phyloP scores from a whole-genome alignment of 2,113 vertebrate species.

The Rhadina sibilatrix region DNA sequence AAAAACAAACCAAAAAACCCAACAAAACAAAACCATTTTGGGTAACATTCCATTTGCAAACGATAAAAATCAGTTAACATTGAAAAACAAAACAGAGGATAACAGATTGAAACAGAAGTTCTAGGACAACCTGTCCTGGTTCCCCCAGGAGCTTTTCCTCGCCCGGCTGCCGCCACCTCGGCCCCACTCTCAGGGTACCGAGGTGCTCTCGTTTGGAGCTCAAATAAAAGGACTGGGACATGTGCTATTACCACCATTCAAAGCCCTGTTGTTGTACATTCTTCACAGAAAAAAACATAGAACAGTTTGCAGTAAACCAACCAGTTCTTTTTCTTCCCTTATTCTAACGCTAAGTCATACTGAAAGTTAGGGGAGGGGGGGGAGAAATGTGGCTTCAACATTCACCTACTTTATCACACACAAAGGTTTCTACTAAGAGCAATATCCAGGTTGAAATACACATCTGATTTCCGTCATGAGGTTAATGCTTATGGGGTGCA shows the following conservation, averaged over 20 bases:
- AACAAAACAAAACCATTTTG: neutral
- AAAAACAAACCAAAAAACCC: neutral
- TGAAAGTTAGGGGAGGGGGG: neutral
- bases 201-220: neutral
- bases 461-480: neutral
- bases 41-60: conserved; percentile 40
- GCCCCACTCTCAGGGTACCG: neutral
- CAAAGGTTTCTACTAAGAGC: conserved; percentile 41
- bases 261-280: conserved; percentile 43
- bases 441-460: conserved; percentile 52
- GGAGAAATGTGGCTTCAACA: neutral
- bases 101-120: neutral
- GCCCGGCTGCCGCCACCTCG: neutral
- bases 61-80: neutral
- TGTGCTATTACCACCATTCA: neutral
- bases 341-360: conserved; percentile 46
- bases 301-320: neutral
- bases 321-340: conserved; percentile 2
- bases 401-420: conserved; percentile 61
- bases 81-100: neutral
- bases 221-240: neutral
- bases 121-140: neutral
- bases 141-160: neutral
- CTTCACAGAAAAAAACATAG: conserved; percentile 19
- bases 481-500: neutral